Percentiles rank a stretch among this genome's conserved stretches.
phyloP scores from a whole-genome alignment of 2,888 invertebrate genomes.

The Drosophila pegasa region DNA sequence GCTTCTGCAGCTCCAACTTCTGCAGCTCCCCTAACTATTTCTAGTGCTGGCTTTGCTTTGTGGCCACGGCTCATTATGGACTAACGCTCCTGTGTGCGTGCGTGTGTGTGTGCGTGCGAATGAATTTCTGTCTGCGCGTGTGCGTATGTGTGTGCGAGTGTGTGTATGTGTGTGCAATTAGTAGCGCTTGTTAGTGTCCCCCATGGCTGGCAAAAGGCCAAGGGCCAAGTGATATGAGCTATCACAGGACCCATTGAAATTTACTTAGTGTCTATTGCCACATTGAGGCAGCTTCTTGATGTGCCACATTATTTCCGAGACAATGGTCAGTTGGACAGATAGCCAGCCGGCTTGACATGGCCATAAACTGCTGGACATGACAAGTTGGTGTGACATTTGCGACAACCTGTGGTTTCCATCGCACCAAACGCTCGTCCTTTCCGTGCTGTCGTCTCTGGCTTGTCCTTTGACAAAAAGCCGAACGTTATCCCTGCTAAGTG shows the following conservation, averaged over 20 bases:
- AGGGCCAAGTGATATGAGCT: conserved; percentile 75
- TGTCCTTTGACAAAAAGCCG: conserved; percentile 70
- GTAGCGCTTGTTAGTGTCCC: conserved; percentile 72
- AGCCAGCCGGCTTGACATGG: conserved; percentile 57
- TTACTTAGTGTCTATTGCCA: conserved; percentile 53
- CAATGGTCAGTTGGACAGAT: conserved; percentile 39
- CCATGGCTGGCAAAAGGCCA: conserved; percentile 66
- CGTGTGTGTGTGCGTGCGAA: conserved; percentile 35
- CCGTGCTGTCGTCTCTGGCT: conserved; percentile 18
- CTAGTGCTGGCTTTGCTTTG: conserved; percentile 71
- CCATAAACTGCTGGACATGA: conserved; percentile 79
- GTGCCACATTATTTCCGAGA: conserved; percentile 47
- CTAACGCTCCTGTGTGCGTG: conserved; percentile 24
- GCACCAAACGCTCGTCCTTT: not conserved
- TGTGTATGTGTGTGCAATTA: conserved; percentile 66
- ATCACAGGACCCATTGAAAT: conserved; percentile 72
- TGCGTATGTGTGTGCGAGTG: conserved; percentile 42
- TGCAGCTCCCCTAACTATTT: conserved; percentile 28
- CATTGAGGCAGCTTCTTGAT: conserved; percentile 23
- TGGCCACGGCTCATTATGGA: conserved; percentile 77
- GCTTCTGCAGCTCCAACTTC: not conserved
- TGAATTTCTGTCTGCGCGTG: conserved; percentile 11
- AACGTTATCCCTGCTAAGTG: conserved; percentile 75
- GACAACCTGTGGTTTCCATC: conserved; percentile 62
- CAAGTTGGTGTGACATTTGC: conserved; percentile 80